Conservation (phyloP, 35 echinoderm and acorn worm species). For the Antedon bifida region DNA sequence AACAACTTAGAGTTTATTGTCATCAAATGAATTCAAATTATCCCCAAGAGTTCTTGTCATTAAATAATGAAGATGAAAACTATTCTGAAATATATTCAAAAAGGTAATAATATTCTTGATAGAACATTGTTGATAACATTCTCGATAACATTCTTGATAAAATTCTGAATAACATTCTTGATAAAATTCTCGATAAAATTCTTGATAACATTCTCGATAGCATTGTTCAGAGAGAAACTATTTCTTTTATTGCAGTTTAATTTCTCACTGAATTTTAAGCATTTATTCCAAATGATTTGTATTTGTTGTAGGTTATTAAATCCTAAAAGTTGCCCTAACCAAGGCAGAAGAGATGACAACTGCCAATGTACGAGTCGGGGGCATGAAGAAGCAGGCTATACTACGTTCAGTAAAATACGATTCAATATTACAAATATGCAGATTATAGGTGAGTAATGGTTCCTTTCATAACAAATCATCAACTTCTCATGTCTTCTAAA, state of each 20-base stretch:
- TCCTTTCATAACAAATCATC: not conserved
- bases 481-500: not conserved
- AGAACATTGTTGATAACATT: too few species aligned
- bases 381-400: slow-evolving; percentile 62
- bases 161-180: too few species aligned
- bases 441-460: slow-evolving; percentile 66
- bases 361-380: slow-evolving; percentile 63
- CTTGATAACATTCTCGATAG: too few species aligned
- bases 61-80: slow-evolving; percentile 73
- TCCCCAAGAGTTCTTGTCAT: slow-evolving; percentile 61
- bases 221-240: too few species aligned
- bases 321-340: slow-evolving; percentile 51
- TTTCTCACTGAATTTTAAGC: too few species aligned
- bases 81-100: slow-evolving; percentile 98
- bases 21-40: slow-evolving; percentile 42
- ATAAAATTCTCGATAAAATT: too few species aligned
- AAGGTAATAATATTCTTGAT: slow-evolving; percentile 30
- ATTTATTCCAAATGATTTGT: too few species aligned
- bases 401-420: slow-evolving; percentile 74
- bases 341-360: slow-evolving; percentile 59
- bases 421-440: slow-evolving; percentile 59
- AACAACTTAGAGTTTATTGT: slow-evolving; percentile 62
- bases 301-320: slow-evolving; percentile 41
- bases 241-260: too few species aligned
- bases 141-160: too few species aligned